Percentiles rank a stretch among this genome's conserved stretches.
Evolutionary conservation across 2,888 invertebrate genomes (phyloP).

Genomic region (Prosopocoilus inquinatus): DNA sequence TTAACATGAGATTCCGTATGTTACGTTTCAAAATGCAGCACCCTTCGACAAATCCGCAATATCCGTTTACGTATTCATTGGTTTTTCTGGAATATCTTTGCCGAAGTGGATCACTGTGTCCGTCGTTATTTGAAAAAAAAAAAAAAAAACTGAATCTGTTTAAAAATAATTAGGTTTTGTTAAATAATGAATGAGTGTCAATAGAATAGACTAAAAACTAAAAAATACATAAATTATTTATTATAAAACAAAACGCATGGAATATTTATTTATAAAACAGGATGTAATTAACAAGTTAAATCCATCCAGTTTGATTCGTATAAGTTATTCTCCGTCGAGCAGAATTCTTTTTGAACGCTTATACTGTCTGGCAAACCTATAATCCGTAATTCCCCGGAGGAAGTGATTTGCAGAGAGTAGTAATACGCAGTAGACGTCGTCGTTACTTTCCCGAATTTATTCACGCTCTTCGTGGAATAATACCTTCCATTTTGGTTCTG

Average conservation of each 20-base stretch:
- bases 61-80: slow-evolving; percentile 56
- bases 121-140: slow-evolving; percentile 43
- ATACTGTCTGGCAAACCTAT: slow-evolving; percentile 56
- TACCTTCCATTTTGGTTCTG: slow-evolving; percentile 58
- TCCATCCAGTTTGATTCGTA: slow-evolving; percentile 49
- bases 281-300: slow-evolving; percentile 33
- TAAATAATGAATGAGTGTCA: background rate
- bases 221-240: background rate
- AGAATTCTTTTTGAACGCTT: slow-evolving; percentile 56
- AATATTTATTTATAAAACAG: background rate
- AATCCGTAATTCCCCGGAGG: slow-evolving; percentile 56
- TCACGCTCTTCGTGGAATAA: slow-evolving; percentile 34
- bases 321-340: slow-evolving; percentile 54
- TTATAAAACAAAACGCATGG: background rate
- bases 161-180: background rate
- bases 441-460: slow-evolving; percentile 35
- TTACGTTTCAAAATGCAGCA: too few species aligned
- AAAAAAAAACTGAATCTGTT: slow-evolving; percentile 9
- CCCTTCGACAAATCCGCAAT: slow-evolving; percentile 61
- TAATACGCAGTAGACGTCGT: slow-evolving; percentile 46
- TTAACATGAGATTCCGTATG: too few species aligned
- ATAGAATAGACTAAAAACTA: background rate
- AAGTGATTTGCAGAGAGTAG: slow-evolving; percentile 59
- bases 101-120: slow-evolving; percentile 28
- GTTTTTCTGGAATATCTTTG: slow-evolving; percentile 16